Percentiles rank a stretch among this genome's conserved stretches.
Evolutionary conservation across 1,140 invertebrate genomes (phyloP).

Genomic region (Hyles euphorbiae): DNA sequence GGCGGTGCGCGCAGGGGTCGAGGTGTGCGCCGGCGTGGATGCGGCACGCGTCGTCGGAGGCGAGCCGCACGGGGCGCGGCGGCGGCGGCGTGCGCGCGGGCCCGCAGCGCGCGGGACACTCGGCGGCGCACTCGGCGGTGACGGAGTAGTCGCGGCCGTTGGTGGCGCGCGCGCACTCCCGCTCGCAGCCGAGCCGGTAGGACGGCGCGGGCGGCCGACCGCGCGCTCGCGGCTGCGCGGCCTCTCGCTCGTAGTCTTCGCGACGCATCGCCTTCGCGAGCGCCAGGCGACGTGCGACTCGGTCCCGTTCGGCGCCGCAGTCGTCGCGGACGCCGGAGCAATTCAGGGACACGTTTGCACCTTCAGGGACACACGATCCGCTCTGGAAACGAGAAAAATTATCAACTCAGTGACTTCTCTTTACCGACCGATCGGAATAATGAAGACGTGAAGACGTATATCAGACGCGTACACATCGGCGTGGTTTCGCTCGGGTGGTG

Average conservation of each 20-base stretch:
- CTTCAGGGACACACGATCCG: background rate
- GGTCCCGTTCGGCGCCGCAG: conserved; percentile 19
- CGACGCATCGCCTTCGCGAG: conserved; percentile 21
- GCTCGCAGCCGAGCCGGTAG: conserved; percentile 14
- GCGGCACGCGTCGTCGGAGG: conserved; percentile 3
- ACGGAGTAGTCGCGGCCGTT: conserved; percentile 29
- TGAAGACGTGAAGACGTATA: too few species aligned
- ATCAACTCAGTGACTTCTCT: too few species aligned
- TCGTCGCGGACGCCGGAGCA: background rate
- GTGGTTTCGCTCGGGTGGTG: background rate
- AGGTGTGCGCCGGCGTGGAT: conserved; percentile 8
- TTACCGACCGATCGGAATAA: too few species aligned
- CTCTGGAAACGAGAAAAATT: too few species aligned
- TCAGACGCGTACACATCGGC: too few species aligned
- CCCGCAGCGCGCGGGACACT: conserved; percentile 3
- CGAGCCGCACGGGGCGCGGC: background rate
- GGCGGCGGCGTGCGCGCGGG: conserved; percentile 8
- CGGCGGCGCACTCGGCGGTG: conserved; percentile 2
- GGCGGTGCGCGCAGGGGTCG: conserved; percentile 37
- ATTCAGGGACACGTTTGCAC: background rate
- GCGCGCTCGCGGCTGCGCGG: conserved; percentile 10
- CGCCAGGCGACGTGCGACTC: conserved; percentile 24
- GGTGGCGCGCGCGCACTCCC: conserved; percentile 25
- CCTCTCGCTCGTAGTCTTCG: conserved; percentile 21
- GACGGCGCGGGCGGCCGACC: background rate